Evolutionary conservation across 2,113 vertebrate species (phyloP), one percentile per base, ranked within the genome.

Genomic region (Aegotheles bennettii): DNA sequence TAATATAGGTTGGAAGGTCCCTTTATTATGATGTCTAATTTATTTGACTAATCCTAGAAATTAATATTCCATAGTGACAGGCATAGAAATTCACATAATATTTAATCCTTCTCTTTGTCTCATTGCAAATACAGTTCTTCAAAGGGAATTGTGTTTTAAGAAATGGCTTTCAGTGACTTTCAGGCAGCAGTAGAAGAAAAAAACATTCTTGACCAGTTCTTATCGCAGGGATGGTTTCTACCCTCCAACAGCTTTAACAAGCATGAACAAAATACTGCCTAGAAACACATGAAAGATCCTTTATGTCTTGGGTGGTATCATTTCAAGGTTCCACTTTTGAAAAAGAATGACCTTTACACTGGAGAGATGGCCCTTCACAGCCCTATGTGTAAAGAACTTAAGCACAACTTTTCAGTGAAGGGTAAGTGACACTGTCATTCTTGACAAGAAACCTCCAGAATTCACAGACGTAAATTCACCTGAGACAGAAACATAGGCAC

Each of bases 41-140:
- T 86, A 65, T 86, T 92, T 73, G 16, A 80, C 68, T 84, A 93
- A 92, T 90, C 75, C 67, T 67, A 57, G 53, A 89, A 84, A 92
- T 77, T 76, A 53, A 57, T 50, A 83, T 13, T 88, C 3, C 13
- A 42, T 61, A 29, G 15, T 73, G 42, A 69, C n/a, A 84, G 87
- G 54, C 45, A 69, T 42, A 86, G 36, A 88, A 79, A 88, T 86
- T 65, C 45, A 80, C 31, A 19, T 87, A 54, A 64, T 83, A 73
- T 83, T 94, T 85, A 92, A 90, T 83, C 38, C 13, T 81, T 73
- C 9, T 68, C n/a, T 93, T 96, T 88, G 8, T 57, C 43, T 89
- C 17, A 31, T 36, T 76, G 40, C 60, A 84, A 90, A 86, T 75
- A 63, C 8, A 84, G 28, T 36, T 81, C 51, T 92, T 68, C 11